Evolutionary conservation across 1,140 invertebrate genomes (phyloP), one percentile per base, ranked within the genome.

Genomic region (Colletes latitarsis): DNA sequence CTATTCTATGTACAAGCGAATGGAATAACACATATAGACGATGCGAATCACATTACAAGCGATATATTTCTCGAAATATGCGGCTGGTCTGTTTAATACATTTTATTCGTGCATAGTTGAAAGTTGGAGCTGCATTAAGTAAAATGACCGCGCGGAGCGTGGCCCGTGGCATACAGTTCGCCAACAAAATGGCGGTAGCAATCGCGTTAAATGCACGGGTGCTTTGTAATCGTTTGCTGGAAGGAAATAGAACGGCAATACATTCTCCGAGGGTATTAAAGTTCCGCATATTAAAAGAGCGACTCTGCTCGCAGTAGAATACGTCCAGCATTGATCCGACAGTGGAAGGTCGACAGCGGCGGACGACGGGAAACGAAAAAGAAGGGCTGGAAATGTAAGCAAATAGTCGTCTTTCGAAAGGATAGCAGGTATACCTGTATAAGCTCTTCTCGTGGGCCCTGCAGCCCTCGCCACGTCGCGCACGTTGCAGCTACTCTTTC

Each of bases 351-450:
- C 49, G 49, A 63, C 70, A 74, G 70, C 49, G 78, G 30, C 67
- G 15, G 80, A 74, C 58, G 63, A 75, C 49, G 58, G 43, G 15
- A 70, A 84, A 49, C 63, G 19, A 71, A 55, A 80, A 77, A 81
- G 67, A 30, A 83, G 69, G 78, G 78, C 75, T 75, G 46, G 82
- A 83, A 88, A 88, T 88, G 86, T 88, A 88, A 89, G 88, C 88
- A 89, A 89, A 89, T 89, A 88, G 86, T 82, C 83, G 87, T 89
- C 85, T 82, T 82, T 83, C 73, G 76, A 81, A 81, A 82, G 78
- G 76, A 78, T 84, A 76, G 57, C 52, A 58, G 69, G 46, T 53
- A 64, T 86, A 80, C 52, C 75, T 70, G 58, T 49, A 55, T 78
- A 69, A 72, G 76, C 77, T 82, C 71, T 81, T 73, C 81, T 74